A percentile compares a stretch with the other conserved stretches of the same genome.
phyloP scores from a whole-genome alignment of 2,888 invertebrate genomes.

The Acrobasis repandana region DNA sequence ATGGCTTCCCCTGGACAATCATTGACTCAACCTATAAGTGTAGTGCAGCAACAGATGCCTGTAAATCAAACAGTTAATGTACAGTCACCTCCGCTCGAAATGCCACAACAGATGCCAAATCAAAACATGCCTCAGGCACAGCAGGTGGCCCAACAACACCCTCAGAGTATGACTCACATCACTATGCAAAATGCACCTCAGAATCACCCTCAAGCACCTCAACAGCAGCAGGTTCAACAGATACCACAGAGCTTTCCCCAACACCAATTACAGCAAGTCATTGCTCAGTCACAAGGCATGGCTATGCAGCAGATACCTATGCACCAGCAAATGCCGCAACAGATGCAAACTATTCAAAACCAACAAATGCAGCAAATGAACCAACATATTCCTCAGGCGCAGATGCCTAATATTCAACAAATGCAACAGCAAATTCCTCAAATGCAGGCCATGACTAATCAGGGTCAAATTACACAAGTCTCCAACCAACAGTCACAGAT shows the following conservation, averaged over 20 bases:
- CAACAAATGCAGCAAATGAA: constrained; percentile 81
- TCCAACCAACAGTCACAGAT: constrained; percentile 74
- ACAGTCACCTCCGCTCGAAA: constrained; percentile 78
- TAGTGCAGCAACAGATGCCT: constrained; percentile 74
- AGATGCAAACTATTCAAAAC: constrained; percentile 79
- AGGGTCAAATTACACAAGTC: constrained; percentile 75
- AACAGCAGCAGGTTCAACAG: constrained; percentile 77
- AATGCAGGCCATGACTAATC: constrained; percentile 75
- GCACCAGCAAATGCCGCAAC: constrained; percentile 80
- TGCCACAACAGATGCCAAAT: constrained; percentile 77
- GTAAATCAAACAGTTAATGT: constrained; percentile 74
- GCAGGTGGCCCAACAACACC: constrained; percentile 75
- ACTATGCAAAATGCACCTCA: constrained; percentile 73
- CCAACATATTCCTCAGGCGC: constrained; percentile 74
- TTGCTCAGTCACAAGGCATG: constrained; percentile 76
- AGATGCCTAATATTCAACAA: constrained; percentile 76
- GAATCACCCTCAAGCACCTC: constrained; percentile 64
- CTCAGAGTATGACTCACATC: constrained; percentile 80
- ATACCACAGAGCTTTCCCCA: constrained; percentile 81
- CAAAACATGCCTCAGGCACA: constrained; percentile 69
- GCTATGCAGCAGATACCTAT: constrained; percentile 80
- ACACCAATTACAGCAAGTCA: constrained; percentile 79
- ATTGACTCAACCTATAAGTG: constrained; percentile 73
- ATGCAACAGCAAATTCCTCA: constrained; percentile 80
- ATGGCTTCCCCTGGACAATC: constrained; percentile 81